Base-by-base conservation (phyloP, 2,888 invertebrate species). In the Aphidoletes aphidimyza region DNA sequence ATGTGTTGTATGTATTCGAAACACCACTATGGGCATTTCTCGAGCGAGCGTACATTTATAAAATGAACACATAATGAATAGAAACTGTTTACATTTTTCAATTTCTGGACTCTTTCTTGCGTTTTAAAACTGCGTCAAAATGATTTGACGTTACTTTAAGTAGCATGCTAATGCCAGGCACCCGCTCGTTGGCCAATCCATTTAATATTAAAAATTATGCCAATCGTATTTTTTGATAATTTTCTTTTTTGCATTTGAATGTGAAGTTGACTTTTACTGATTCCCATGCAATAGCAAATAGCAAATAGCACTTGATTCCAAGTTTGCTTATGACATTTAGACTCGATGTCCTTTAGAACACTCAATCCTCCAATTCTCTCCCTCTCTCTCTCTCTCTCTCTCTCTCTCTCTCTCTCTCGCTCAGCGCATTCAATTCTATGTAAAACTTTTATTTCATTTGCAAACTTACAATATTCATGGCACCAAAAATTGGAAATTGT, bases 381-480 rank as follows among this genome's bases (percentile, higher is more conserved):
- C 22, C 22, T 54, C 54, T 26, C 26, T 54, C 26, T 54, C 54
- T 54, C 22, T n/a, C 11, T 54, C 26, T 26, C 54, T 2, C 54
- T 8, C 54, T 54, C 22, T 54, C 26, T 2, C 54, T 54, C 47
- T 47, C 47, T n/a, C 54, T 22, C 54, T 22, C 11, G n/a, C 6
- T 26, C 54, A 5, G 5, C 3, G 36, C 36, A 36, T 36, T 78
- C 17, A 34, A 78, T 37, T 81, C 30, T 30, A 69, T 69, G 69
- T 37, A 81, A 81, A 81, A 81, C 37, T 81, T 81, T 37, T 81
- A 81, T 81, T 81, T 81, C 81, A 81, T 81, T 19, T 37, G 81
- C 37, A 36, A 81, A 81, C 81, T 81, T 81, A 81, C 81, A 22
- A 37, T n/a, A 81, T 81, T 81, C 37, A 81, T 81, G 81, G 37